Conservation (phyloP, 2,113 vertebrate genomes). For the Romanogobio albipinnatus region DNA sequence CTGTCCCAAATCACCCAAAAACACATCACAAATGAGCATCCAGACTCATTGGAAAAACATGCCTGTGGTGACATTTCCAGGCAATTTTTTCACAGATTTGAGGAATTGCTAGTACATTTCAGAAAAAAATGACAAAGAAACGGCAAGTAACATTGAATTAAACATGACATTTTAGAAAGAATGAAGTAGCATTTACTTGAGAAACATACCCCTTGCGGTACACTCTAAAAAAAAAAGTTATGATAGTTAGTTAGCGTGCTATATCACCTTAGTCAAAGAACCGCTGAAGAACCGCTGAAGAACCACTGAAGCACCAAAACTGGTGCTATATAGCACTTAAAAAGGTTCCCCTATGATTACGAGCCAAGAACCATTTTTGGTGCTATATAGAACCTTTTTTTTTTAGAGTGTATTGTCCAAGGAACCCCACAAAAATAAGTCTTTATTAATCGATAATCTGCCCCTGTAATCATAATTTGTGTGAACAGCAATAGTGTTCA, state of each 20-base stretch:
- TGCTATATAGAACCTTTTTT: no score
- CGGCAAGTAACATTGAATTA: background rate
- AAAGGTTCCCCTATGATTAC: no score
- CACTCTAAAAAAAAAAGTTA: no score
- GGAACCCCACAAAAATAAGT: background rate
- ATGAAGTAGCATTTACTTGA: no score
- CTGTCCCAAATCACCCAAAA: constrained; percentile 28
- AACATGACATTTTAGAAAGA: background rate
- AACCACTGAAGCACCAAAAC: no score
- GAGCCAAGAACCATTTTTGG: no score
- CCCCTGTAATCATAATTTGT: background rate
- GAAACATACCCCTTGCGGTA: no score
- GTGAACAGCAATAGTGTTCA: background rate
- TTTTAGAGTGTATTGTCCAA: background rate
- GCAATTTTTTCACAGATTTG: no score
- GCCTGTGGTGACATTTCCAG: background rate
- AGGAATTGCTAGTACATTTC: background rate
- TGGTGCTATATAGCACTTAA: no score
- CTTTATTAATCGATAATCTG: background rate
- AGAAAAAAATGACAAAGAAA: background rate
- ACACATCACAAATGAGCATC: background rate
- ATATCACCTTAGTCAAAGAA: no score
- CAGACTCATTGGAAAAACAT: background rate
- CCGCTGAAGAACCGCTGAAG: no score
- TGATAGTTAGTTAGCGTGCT: no score